Base-by-base conservation (phyloP, 2,797 vertebrate genomes). In the Geotrypetes seraphini region DNA sequence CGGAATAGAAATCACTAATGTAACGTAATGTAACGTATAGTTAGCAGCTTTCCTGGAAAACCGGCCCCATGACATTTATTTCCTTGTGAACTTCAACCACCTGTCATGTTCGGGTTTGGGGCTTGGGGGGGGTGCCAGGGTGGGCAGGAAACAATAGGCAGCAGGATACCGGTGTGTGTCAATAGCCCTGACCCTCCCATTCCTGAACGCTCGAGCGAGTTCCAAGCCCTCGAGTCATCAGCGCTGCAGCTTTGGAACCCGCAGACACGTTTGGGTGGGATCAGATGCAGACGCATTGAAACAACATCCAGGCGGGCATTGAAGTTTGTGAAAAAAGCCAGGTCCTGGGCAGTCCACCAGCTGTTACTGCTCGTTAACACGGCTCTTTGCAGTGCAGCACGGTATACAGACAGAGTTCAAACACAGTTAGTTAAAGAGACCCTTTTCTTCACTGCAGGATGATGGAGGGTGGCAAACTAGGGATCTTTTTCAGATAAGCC, bases 111-210 rank as follows among this genome's bases (percentile, higher is more conserved):
- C n/a, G n/a, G n/a, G n/a, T n/a, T 63, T 73, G 63, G 39, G 59
- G 47, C 40, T 72, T 80, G 81, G 81, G 68, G n/a, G 43, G 48
- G 22, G 25, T 15, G 81, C 81, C 83, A 84, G 54, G 39, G 6
- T 50, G 50, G 74, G 66, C 79, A 84, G 83, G 81, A 86, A 84
- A 86, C 81, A 84, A 80, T 85, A 81, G 76, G 76, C 78, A 78
- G 73, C 81, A 82, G 79, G 80, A 86, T 84, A 74, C 80, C 29
- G 76, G 78, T 76, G 76, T 81, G 73, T 84, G 78, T 81, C 73
- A 77, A 69, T 75, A 69, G 79, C 73, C 79, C 66, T 66, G 60
- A 80, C 72, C 78, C 78, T 86, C 82, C 81, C 82, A 78, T 84
- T 85, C 79, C 85, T 84, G 78, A 73, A 67, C 73, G 78, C n/a